These are phyloP conservation scores for Poeciliopsis infans DNA, from an alignment of 2,797 vertebrate species.

Conservation along the genomic window DNA sequence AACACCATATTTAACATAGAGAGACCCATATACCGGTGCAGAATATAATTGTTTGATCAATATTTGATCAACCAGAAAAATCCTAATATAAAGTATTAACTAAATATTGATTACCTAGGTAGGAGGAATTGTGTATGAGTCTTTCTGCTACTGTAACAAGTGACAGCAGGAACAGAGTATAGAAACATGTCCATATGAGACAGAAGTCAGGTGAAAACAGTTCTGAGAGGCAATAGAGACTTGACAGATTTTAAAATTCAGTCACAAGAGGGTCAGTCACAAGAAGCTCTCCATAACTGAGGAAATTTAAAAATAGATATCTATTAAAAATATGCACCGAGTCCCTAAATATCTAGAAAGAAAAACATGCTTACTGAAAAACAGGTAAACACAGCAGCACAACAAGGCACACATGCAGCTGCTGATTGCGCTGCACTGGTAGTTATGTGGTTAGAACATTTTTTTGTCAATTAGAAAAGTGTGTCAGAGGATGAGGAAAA, in stretches of 20 bases:
- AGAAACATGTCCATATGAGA: neutral
- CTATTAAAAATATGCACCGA: neutral
- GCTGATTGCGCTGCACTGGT: neutral
- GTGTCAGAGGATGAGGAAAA: neutral
- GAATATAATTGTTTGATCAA: neutral
- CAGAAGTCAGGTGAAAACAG: neutral
- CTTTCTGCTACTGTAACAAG: neutral
- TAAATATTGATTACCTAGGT: neutral
- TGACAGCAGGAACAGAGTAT: neutral
- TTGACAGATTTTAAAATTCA: neutral
- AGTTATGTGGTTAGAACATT: neutral
- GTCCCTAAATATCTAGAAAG: neutral
- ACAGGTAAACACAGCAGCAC: neutral
- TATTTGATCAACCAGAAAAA: neutral
- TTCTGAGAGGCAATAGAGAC: neutral
- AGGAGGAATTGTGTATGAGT: neutral
- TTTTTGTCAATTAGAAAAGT: neutral
- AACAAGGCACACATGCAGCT: neutral
- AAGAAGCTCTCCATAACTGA: neutral
- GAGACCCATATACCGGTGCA: neutral
- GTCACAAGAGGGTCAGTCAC: neutral
- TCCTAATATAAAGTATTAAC: neutral
- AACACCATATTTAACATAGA: neutral
- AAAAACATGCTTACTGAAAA: neutral
- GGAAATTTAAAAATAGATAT: neutral